phyloP scores from a whole-genome alignment of 2,888 invertebrate species.

The Amblyjoppa fuscipennis region DNA sequence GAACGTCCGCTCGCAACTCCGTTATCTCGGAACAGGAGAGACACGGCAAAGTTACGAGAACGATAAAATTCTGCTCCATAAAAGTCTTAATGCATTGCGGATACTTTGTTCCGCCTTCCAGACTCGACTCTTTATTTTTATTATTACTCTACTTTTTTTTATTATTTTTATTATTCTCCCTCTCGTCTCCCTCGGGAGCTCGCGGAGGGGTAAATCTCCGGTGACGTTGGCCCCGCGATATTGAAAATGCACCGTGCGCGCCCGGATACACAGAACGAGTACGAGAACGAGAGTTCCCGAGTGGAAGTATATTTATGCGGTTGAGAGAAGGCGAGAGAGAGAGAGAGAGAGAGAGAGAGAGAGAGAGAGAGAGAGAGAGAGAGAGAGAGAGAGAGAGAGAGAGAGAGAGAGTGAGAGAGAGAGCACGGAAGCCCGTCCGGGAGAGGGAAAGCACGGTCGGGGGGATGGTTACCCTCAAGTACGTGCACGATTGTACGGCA shows the following conservation, averaged over 20 bases:
- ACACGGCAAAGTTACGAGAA: neutral
- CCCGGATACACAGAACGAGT: constrained; percentile 30
- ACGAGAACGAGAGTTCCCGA: constrained; percentile 42
- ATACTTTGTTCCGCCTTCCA: constrained; percentile 17
- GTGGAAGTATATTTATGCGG: constrained; percentile 65
- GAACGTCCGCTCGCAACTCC: neutral
- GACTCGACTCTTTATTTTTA: constrained; percentile 2
- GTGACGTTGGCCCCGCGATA: constrained; percentile 29
- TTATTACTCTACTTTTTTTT: constrained; percentile 13
- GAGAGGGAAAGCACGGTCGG: neutral
- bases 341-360: neutral
- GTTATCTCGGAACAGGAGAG: neutral
- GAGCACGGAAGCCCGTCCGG: neutral
- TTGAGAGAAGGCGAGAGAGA: constrained; percentile 47
- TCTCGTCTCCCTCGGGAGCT: constrained; percentile 14
- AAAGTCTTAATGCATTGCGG: constrained; percentile 6
- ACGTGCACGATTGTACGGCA: constrained; percentile 57
- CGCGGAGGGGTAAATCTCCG: neutral
- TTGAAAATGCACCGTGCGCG: constrained; percentile 61
- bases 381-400: constrained; percentile 30
- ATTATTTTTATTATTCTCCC: constrained; percentile 14
- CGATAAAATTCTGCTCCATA: neutral
- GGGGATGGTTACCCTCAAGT: constrained; percentile 39
- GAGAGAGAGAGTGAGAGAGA: constrained; percentile 29
- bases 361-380: constrained; percentile 4